Base-by-base conservation (phyloP, 2,888 invertebrate species). In the Stenchaetothrips biformis region DNA sequence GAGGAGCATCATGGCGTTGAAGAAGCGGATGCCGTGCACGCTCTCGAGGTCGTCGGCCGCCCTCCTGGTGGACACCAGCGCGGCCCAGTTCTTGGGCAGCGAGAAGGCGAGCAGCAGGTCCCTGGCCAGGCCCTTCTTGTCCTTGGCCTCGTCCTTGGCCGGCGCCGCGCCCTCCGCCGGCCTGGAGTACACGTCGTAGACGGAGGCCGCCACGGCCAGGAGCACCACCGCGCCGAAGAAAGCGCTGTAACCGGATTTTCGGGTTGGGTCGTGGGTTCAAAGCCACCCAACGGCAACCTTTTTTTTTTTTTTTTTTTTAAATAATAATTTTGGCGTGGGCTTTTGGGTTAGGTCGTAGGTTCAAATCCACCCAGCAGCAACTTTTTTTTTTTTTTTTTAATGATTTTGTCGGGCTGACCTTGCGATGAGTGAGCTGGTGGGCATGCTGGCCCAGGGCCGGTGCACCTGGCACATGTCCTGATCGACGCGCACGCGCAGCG, bases 1-100 rank as follows among this genome's bases (percentile, higher is more conserved):
- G 11, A 92, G 85, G 81, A 93, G 85, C 88, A 92, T 89, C 8
- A 90, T 78, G 0, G 92, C 92, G 84, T 92, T 92, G 8, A 92
- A 83, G 81, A 90, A 90, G 81, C 92, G 87, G 62, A 93, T 90
- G 25, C 92, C 92, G 85, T 93, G 92, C 0, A 92, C 89, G 0
- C 90, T 88, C 79, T 89, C 87, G 78, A 93, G 90, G 83, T 92
- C 92, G 25, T 89, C 89, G 0, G 88, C 84, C 0, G 88, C 85
- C 74, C 89, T 86, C 77, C 88, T 85, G 21, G 89, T 85, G 27
- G 89, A 89, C 74, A 91, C 86, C 47, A 92, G 86, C 82, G 89
- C 89, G 80, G 86, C 86, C 11, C 89, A 83, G 84, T 92, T 93
- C 84, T 89, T 90, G 82, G 88, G 88, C 81, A 92, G 85, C 0